Base-by-base conservation (phyloP, 2,888 invertebrate species). In the Sthenelais limicola region DNA sequence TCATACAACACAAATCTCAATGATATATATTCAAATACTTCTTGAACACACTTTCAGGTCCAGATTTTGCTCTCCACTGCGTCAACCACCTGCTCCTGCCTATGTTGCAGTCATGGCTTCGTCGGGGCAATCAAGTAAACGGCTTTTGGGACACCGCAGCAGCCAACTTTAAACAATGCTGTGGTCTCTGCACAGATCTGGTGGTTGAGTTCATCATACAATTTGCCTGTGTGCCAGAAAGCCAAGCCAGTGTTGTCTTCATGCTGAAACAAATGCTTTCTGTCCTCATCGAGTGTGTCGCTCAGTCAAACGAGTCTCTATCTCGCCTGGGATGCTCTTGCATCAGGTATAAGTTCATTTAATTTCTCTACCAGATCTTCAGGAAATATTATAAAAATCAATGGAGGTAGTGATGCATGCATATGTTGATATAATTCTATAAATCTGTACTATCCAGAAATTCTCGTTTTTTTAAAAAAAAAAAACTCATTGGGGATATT, bases 91-190 rank as follows among this genome's bases (percentile, higher is more conserved):
- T 97, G 68, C 89, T 98, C 7, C 89, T 98, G 70, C 97, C 97
- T 0, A 94, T 94, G 90, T 93, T 97, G 21, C 97, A 98, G 88
- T 93, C 93, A 82, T 97, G 97, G 97, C 89, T 97, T 74, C 90
- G 96, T 15, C 92, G 93, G 80, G 88, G 89, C 15, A 81, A 85
- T 33, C 83, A 82, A 74, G 91, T 92, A 5, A 91, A 92, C 79
- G 81, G 82, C 49, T 84, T 83, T 80, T 87, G 86, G 85, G 83
- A 85, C 28, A 93, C 76, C 92, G 93, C 92, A 92, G 93, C 94
- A 86, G 93, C 95, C 77, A 96, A 96, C 87, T 97, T 97, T 84
- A 97, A 97, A 84, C 97, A 97, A 85, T 96, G 95, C 84, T 95
- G 95, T 83, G 97, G 97, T 9, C 92, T 96, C 88, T 94, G 95